A percentile compares a stretch with the other conserved stretches of the same genome.
These are phyloP conservation scores for Anthrax anthrax DNA, from an alignment of 2,888 invertebrate species.

Conservation along the genomic window DNA sequence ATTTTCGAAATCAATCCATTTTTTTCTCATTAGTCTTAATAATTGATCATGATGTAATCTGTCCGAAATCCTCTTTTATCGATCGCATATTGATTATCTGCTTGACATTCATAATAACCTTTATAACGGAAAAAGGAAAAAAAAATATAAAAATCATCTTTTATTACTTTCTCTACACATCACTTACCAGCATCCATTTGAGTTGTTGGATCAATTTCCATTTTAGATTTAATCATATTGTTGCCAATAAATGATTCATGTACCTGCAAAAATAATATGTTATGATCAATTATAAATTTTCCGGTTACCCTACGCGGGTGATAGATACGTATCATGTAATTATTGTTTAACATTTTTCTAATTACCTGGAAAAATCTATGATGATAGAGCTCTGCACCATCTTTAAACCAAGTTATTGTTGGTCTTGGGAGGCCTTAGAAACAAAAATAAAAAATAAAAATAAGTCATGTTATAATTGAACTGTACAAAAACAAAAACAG, in stretches of 20 bases:
- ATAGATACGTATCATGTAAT: neutral
- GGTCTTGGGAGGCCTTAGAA: conserved; percentile 53
- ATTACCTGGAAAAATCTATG: conserved; percentile 73
- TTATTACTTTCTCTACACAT: neutral
- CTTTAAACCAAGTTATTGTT: conserved; percentile 91
- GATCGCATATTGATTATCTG: conserved; percentile 84
- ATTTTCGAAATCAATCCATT: too few species aligned
- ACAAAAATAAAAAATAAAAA: neutral
- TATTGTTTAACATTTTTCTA: neutral
- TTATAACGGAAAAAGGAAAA: neutral
- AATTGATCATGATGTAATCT: conserved; percentile 45
- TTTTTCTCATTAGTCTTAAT: too few species aligned
- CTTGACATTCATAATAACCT: conserved; percentile 76
- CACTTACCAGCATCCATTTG: conserved; percentile 79
- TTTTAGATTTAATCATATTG: conserved; percentile 75
- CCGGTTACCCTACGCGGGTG: too few species aligned
- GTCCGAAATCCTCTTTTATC: conserved; percentile 83
- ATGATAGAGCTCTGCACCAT: conserved; percentile 84
- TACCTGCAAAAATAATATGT: conserved; percentile 41
- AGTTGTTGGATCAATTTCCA: conserved; percentile 88
- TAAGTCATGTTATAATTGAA: neutral
- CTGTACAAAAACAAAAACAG: neutral
- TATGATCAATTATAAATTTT: neutral
- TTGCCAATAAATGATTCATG: conserved; percentile 74
- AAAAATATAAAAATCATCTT: neutral